Percentiles rank a stretch among this genome's conserved stretches.
Conservation (phyloP, 2,113 vertebrate genomes). For the Pantherophis guttatus region DNA sequence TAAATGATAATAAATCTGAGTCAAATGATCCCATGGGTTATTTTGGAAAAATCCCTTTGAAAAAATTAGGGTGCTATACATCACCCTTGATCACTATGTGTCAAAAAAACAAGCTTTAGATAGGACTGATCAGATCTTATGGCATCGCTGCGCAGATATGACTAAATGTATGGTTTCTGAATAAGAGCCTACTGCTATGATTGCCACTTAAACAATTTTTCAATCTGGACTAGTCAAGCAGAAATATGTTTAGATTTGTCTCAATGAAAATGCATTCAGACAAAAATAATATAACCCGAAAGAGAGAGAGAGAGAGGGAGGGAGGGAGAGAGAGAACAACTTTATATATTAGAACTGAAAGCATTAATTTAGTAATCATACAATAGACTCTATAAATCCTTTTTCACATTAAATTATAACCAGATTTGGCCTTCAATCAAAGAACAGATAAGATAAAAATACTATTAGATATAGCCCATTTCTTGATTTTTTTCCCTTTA, state of each 20-base stretch:
- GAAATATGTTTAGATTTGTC: not conserved
- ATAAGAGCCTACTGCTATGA: not conserved
- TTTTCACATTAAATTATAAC: not conserved
- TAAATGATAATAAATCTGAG: not conserved
- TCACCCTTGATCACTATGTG: not conserved
- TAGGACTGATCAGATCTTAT: not conserved
- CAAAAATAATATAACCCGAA: not conserved
- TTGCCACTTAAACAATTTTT: not conserved
- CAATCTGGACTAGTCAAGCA: not conserved
- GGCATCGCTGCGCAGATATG: not conserved
- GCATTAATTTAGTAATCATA: not conserved
- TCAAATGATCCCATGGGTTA: not conserved
- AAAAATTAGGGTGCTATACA: constrained; percentile 3
- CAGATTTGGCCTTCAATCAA: not conserved
- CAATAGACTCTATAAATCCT: not conserved
- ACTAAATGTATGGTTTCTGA: not conserved
- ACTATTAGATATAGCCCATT: not conserved
- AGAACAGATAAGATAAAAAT: not conserved
- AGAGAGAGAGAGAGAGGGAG: no score
- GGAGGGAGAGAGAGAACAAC: no score
- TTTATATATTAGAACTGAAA: not conserved
- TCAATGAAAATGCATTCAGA: not conserved
- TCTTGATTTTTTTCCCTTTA: not conserved
- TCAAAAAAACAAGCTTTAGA: constrained; percentile 9
- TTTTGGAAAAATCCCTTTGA: constrained; percentile 8